These are phyloP conservation scores for Notechis scutatus DNA, from an alignment of 2,113 vertebrate genomes.

Conservation along the genomic window DNA sequence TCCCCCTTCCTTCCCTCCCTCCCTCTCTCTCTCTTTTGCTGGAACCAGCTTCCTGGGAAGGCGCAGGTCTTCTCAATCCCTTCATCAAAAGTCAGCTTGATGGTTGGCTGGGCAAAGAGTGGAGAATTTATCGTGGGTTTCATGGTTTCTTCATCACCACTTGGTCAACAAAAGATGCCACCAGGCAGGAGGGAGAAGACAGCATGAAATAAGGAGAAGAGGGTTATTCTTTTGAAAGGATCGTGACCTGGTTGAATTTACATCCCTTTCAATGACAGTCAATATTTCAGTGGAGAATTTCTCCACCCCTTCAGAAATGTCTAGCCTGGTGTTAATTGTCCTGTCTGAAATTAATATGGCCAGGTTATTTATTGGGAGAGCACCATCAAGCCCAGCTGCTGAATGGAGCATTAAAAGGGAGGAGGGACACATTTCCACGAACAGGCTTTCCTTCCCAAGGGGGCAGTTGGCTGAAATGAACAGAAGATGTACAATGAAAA, in stretches of 20 bases:
- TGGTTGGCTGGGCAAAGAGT: neutral
- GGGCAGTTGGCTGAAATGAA: constrained; percentile 52
- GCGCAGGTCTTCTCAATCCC: neutral
- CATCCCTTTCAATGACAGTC: constrained; percentile 47
- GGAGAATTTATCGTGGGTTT: neutral
- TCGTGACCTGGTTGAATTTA: constrained; percentile 53
- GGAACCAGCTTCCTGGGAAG: neutral
- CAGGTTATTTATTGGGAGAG: constrained; percentile 64
- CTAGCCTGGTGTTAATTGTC: constrained; percentile 68
- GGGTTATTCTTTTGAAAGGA: constrained; percentile 45
- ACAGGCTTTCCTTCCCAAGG: constrained; percentile 57
- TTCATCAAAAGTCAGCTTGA: neutral
- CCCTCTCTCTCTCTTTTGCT: neutral
- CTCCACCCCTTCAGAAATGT: constrained; percentile 57
- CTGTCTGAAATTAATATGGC: constrained; percentile 66
- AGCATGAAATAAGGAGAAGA: constrained; percentile 15
- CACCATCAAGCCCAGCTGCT: constrained; percentile 60
- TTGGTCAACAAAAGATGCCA: constrained; percentile 1
- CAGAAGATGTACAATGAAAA: constrained; percentile 27
- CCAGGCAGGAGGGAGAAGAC: constrained; percentile 27
- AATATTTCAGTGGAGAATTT: constrained; percentile 61
- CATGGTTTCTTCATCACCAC: constrained; percentile 18
- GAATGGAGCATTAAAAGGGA: constrained; percentile 38
- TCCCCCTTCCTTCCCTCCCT: too few species aligned
- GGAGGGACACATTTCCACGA: constrained; percentile 58